Evolutionary conservation across 2,888 invertebrate genomes (phyloP).

Genomic region (Merodon equestris): DNA sequence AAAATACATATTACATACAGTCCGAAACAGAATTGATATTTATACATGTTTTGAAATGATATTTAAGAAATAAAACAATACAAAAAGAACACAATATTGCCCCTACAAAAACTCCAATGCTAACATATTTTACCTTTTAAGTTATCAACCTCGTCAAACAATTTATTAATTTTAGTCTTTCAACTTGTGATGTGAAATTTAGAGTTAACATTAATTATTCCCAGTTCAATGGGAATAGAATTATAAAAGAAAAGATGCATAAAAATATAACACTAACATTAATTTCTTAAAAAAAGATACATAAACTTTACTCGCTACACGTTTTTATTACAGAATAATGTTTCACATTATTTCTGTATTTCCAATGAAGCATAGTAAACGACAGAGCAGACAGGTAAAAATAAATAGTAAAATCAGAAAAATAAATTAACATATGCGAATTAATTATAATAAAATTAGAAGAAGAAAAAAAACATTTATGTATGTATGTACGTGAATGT

Average conservation of each 20-base stretch:
- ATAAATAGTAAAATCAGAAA: slow-evolving; percentile 6
- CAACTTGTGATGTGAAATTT: slow-evolving; percentile 79
- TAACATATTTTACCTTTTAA: slow-evolving; percentile 23
- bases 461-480: slow-evolving; percentile 6
- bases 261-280: slow-evolving; percentile 40
- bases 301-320: slow-evolving; percentile 51
- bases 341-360: slow-evolving; percentile 55
- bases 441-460: slow-evolving; percentile 35
- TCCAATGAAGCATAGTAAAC: slow-evolving; percentile 42
- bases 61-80: slow-evolving; percentile 15
- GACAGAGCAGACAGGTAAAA: slow-evolving; percentile 23
- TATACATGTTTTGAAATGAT: too few species aligned
- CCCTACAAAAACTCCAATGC: slow-evolving; percentile 16
- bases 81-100: too few species aligned
- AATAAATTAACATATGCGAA: too few species aligned
- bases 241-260: slow-evolving; percentile 58
- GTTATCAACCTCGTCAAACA: slow-evolving; percentile 43
- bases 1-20: too few species aligned
- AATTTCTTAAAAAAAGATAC: slow-evolving; percentile 37
- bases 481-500: slow-evolving; percentile 37
- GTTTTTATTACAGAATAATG: slow-evolving; percentile 34
- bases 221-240: slow-evolving; percentile 78
- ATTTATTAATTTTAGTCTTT: slow-evolving; percentile 70
- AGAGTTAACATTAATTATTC: slow-evolving; percentile 79
- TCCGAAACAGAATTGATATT: too few species aligned